Evolutionary conservation across 2,888 invertebrate genomes (phyloP).

Genomic region (Agrilus mali): DNA sequence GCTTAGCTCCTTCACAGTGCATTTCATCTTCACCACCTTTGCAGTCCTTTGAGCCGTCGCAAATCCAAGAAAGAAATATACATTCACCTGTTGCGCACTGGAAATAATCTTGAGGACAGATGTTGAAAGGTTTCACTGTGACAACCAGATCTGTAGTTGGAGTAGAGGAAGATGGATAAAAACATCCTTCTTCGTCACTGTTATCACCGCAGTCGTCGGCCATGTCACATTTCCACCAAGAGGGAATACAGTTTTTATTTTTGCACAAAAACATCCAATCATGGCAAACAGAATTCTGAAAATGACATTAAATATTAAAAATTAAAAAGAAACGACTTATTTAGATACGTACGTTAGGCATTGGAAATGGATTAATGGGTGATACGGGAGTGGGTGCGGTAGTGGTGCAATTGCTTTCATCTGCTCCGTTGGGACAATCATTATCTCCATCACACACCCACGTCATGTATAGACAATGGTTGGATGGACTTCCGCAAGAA

Average conservation of each 20-base stretch:
- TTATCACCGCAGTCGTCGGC: constrained; percentile 65
- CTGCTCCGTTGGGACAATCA: constrained; percentile 59
- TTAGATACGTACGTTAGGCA: constrained; percentile 7
- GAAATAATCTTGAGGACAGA: constrained; percentile 44
- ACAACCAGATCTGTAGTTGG: constrained; percentile 12
- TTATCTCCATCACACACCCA: constrained; percentile 73
- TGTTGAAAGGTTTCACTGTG: constrained; percentile 20
- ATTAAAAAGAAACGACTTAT: neutral
- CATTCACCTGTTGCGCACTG: constrained; percentile 44
- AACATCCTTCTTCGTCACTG: constrained; percentile 54
- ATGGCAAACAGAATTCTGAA: constrained; percentile 40
- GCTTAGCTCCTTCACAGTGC: constrained; percentile 21
- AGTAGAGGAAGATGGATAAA: constrained; percentile 5
- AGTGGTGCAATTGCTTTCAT: constrained; percentile 56
- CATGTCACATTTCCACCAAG: constrained; percentile 71
- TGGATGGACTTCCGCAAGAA: constrained; percentile 37
- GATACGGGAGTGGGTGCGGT: constrained; percentile 12
- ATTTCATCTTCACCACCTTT: constrained; percentile 48
- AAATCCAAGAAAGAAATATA: constrained; percentile 47
- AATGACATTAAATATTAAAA: constrained; percentile 7
- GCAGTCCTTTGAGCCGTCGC: constrained; percentile 49
- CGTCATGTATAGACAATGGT: constrained; percentile 55
- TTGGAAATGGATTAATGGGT: constrained; percentile 16
- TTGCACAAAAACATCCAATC: constrained; percentile 71
- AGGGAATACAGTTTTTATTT: constrained; percentile 58